phyloP scores from a whole-genome alignment of 2,113 vertebrate species.

The Plestiodon gilberti region DNA sequence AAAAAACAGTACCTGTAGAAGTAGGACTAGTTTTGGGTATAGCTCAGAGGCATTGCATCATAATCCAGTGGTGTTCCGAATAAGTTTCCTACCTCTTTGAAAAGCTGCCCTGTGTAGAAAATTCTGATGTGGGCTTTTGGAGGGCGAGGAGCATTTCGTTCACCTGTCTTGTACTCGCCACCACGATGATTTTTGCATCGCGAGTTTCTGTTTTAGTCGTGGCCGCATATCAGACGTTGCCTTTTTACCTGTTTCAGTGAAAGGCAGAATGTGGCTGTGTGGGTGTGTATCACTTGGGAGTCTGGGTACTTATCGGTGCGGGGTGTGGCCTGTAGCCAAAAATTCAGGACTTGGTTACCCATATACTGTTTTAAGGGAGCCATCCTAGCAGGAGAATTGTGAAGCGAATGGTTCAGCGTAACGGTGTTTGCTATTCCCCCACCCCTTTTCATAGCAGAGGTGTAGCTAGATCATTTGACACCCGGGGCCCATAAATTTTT shows the following conservation, averaged over 20 bases:
- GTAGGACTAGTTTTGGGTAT: background rate
- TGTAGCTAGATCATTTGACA: too few species aligned
- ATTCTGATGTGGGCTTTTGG: too few species aligned
- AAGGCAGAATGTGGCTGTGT: background rate
- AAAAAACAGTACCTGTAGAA: background rate
- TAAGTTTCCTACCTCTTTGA: background rate
- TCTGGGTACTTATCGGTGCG: background rate
- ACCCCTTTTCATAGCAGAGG: too few species aligned
- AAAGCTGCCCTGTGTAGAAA: background rate
- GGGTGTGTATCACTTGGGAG: background rate
- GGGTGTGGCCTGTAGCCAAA: background rate
- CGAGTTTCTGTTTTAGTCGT: background rate
- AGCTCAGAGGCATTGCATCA: background rate
- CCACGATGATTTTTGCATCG: background rate
- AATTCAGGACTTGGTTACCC: background rate
- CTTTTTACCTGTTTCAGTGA: background rate
- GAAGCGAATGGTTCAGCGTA: background rate
- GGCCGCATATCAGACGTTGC: background rate
- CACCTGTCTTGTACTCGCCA: background rate
- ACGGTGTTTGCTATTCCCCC: background rate
- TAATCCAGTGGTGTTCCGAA: background rate
- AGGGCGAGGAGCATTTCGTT: too few species aligned
- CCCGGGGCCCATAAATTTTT: too few species aligned
- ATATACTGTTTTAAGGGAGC: background rate
- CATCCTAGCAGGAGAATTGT: background rate